These are phyloP conservation scores for Rhinichthys klamathensis DNA, from an alignment of 2,113 vertebrate species.

Conservation along the genomic window DNA sequence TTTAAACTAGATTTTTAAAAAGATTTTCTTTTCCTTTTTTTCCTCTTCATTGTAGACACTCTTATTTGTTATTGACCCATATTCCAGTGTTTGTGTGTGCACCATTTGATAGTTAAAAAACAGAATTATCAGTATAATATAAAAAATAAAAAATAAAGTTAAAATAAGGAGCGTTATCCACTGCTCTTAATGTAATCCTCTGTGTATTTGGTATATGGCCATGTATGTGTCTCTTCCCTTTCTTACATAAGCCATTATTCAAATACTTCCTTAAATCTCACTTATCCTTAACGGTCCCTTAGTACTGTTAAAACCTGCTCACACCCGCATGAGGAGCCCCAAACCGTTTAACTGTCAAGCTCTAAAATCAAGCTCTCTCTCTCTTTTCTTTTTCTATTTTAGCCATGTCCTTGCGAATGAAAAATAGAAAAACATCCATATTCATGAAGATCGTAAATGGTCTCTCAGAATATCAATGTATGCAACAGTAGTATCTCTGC, in stretches of 20 bases:
- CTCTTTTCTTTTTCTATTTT: not conserved
- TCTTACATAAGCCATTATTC: slow-evolving; percentile 15
- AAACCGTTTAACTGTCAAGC: not conserved
- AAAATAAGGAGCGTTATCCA: not conserved
- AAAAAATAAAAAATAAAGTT: not conserved
- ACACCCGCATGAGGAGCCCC: slow-evolving; percentile 21
- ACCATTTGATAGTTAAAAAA: not conserved
- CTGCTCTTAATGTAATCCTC: slow-evolving; percentile 8
- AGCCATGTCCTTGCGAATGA: not conserved
- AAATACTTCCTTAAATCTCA: slow-evolving; percentile 10
- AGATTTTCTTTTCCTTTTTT: too few species aligned
- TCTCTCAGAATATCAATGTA: not conserved
- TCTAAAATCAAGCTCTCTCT: not conserved
- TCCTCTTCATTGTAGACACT: not conserved
- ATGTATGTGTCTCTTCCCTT: not conserved
- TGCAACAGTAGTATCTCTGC: not conserved
- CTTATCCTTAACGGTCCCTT: not conserved
- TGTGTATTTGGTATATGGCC: not conserved
- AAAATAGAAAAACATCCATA: slow-evolving; percentile 1
- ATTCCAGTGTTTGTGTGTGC: not conserved
- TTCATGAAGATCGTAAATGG: not conserved
- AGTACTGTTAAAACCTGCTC: not conserved
- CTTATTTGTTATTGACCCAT: not conserved
- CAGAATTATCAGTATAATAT: not conserved
- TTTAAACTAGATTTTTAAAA: not conserved